Base-by-base conservation (phyloP, 2,888 invertebrate genomes). In the Lithophane semibrunnea region DNA sequence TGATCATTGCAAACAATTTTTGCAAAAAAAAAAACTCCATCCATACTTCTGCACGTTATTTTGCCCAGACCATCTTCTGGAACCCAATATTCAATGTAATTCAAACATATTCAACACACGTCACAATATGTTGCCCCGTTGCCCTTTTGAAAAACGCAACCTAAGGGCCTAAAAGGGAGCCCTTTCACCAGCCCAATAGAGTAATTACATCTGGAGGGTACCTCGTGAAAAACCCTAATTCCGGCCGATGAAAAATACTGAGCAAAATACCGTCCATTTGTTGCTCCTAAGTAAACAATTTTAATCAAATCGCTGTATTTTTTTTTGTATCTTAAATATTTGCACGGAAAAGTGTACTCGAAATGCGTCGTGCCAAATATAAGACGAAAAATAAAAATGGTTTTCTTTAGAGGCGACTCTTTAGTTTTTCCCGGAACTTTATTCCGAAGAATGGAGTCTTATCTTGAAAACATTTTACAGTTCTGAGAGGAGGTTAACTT, bases 181-280 rank as follows among this genome's bases (percentile, higher is more conserved):
- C 92, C 89, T 93, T 94, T 93, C 90, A 92, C 90, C 88, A 88
- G 85, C 86, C 91, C 91, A 91, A 92, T 93, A 92, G 92, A 92
- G 93, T 94, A 94, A 94, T 94, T 93, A 93, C 92, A 92, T 92
- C 90, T 91, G 85, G 84, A 91, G 90, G 88, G 90, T 88, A 88
- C 87, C 88, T 88, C 82, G 80, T 87, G 88, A 89, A 92, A 92
- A 91, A 90, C 89, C 87, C 90, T 92, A 91, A 93, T 93, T 93
- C 93, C 91, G 85, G 77, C 87, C 87, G 86, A 87, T 89, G 89
- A 92, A 92, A 92, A 91, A 90, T 91, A 90, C 87, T 84, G 83
- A 77, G 83, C 86, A 85, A 86, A 81, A 86, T 77, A 77, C 72
- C 89, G 83, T 85, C 88, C 89, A 90, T 91, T 92, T 91, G 91